A percentile compares a stretch with the other conserved stretches of the same genome.
phyloP scores from a whole-genome alignment of 2,113 vertebrate genomes.

The Psittacula cyanocephala region DNA sequence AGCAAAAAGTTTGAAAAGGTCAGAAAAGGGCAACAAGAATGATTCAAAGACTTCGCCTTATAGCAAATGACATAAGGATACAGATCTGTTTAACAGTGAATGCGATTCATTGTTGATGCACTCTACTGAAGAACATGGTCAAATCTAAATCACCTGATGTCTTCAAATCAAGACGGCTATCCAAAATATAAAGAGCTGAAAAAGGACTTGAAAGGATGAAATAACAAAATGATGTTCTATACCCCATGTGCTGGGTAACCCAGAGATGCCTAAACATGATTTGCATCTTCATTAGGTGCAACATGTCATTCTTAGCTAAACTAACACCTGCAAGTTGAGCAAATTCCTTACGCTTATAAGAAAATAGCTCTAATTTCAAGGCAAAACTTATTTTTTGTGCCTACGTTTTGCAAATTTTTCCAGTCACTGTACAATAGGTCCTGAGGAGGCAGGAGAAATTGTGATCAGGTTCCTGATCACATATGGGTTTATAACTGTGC shows the following conservation, averaged over 20 bases:
- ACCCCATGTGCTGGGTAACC: background rate
- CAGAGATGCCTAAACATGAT: background rate
- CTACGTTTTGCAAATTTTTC: constrained; percentile 11
- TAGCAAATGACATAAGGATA: background rate
- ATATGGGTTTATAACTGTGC: background rate
- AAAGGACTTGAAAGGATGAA: background rate
- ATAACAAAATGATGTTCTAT: background rate
- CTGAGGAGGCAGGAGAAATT: constrained; percentile 12
- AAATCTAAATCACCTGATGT: background rate
- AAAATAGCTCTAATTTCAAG: constrained; percentile 7
- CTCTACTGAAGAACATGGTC: background rate
- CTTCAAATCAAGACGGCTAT: background rate
- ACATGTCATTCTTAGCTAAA: background rate
- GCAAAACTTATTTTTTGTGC: background rate
- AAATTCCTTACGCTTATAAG: background rate
- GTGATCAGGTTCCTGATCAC: background rate
- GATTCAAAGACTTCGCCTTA: background rate
- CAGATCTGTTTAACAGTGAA: background rate
- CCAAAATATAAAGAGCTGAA: background rate
- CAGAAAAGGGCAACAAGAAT: background rate
- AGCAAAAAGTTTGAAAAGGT: background rate
- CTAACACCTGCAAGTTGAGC: background rate
- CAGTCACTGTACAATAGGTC: background rate
- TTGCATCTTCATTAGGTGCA: background rate
- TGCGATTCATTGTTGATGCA: background rate